A percentile compares a stretch with the other conserved stretches of the same genome.
phyloP scores from a whole-genome alignment of 2,797 vertebrate species.

The Botia almorhae region DNA sequence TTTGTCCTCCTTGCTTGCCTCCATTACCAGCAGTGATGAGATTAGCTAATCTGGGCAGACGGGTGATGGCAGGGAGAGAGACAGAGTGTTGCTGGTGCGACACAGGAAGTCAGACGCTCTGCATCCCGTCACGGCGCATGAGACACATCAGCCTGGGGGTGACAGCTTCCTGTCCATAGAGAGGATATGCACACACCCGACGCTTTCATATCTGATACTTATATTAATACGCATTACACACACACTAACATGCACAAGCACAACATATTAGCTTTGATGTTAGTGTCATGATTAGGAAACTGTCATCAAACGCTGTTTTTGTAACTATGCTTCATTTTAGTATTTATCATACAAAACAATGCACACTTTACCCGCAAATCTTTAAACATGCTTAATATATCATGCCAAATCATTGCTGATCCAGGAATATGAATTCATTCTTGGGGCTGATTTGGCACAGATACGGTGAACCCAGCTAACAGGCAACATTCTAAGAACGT shows the following conservation, averaged over 20 bases:
- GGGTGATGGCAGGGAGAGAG: not conserved
- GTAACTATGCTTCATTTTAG: no score
- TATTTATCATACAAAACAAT: not conserved
- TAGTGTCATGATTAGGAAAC: no score
- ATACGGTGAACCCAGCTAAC: not conserved
- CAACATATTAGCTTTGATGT: no score
- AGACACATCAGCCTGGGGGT: conserved; percentile 26
- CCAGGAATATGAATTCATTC: not conserved
- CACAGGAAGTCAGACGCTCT: conserved; percentile 69
- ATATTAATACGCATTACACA: conserved; percentile 9
- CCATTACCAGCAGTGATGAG: conserved; percentile 65
- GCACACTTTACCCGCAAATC: not conserved
- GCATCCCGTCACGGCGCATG: conserved; percentile 60
- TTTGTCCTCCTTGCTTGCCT: conserved; percentile 71
- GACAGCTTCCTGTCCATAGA: conserved; percentile 49
- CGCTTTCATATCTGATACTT: not conserved
- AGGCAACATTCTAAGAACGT: no score
- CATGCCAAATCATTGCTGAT: not conserved
- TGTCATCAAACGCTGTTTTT: no score
- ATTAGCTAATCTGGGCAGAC: conserved; percentile 67
- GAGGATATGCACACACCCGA: not conserved
- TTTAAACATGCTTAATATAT: not conserved
- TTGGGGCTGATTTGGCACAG: conserved; percentile 26
- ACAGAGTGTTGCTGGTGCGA: conserved; percentile 57
- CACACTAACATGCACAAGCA: conserved; percentile 1